Percentiles rank a stretch among this genome's conserved stretches.
These are phyloP conservation scores for Neofelis nebulosa DNA, from an alignment of 2,113 vertebrate species.

Conservation along the genomic window DNA sequence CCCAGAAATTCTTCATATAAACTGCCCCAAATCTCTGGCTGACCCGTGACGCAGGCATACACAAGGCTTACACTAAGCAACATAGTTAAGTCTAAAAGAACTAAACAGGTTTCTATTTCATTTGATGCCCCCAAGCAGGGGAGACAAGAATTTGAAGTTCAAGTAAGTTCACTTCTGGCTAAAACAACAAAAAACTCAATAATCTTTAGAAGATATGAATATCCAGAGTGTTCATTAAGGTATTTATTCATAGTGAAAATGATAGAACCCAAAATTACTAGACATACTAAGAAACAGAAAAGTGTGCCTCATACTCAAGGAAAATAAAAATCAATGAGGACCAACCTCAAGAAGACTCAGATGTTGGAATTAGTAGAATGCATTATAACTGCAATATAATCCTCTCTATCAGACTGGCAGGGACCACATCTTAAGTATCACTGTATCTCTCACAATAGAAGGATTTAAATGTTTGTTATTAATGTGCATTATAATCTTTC, in stretches of 20 bases:
- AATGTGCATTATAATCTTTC: neutral
- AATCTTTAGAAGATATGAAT: neutral
- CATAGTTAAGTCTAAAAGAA: neutral
- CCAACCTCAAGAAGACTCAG: neutral
- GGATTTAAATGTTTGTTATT: conserved; percentile 29
- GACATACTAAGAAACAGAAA: neutral
- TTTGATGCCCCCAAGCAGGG: neutral
- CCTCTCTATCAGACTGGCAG: neutral
- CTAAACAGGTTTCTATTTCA: conserved; percentile 1
- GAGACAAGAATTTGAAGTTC: neutral
- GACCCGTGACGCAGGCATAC: neutral
- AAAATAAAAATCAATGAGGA: neutral
- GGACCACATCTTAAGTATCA: neutral
- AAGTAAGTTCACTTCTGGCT: neutral
- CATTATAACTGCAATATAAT: conserved; percentile 1
- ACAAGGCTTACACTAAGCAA: neutral
- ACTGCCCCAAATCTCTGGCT: neutral
- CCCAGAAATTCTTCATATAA: neutral
- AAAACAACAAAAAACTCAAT: neutral
- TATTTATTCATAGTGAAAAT: neutral
- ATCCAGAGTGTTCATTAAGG: neutral
- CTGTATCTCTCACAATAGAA: neutral
- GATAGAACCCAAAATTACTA: conserved; percentile 13
- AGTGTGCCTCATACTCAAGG: neutral
- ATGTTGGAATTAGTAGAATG: neutral